Conservation (phyloP, 2,113 vertebrate genomes). For the Oplegnathus fasciatus region DNA sequence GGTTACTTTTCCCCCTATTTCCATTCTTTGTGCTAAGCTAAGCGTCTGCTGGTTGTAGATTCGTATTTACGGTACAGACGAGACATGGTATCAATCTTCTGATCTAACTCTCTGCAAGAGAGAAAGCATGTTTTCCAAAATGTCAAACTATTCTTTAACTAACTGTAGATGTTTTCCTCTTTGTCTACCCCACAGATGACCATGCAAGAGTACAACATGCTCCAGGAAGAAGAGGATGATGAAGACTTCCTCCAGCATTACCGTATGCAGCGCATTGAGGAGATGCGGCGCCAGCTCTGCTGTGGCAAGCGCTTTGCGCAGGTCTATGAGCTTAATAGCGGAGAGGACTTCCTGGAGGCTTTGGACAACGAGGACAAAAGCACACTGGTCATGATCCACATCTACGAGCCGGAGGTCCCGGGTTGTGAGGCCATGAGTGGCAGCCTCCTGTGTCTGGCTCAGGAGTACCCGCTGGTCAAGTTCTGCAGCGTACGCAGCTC, state of each 20-base stretch:
- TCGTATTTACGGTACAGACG: not conserved
- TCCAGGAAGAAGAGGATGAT: conserved; percentile 89
- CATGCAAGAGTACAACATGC: conserved; percentile 91
- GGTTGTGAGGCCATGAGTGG: conserved; percentile 94
- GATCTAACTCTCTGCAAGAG: not conserved
- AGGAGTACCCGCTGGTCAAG: conserved; percentile 93
- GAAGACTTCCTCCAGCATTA: conserved; percentile 95
- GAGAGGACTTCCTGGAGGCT: conserved; percentile 93
- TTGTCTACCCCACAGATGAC: conserved; percentile 85
- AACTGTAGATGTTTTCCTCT: not conserved
- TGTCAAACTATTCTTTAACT: not conserved
- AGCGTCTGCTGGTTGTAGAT: not conserved
- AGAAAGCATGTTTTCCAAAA: not conserved
- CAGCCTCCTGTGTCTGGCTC: conserved; percentile 93
- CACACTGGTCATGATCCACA: conserved; percentile 94
- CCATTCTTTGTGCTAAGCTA: not conserved
- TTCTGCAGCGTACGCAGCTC: conserved; percentile 95
- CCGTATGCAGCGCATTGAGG: conserved; percentile 96
- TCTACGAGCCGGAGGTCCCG: conserved; percentile 91
- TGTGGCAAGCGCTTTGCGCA: conserved; percentile 90
- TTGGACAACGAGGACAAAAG: conserved; percentile 93
- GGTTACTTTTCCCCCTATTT: not conserved
- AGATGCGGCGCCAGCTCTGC: conserved; percentile 93
- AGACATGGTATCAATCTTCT: not conserved
- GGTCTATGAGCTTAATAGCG: conserved; percentile 91